A percentile compares a stretch with the other conserved stretches of the same genome.
Conservation (phyloP, 2,797 vertebrate genomes). For the Apodemus agrarius region DNA sequence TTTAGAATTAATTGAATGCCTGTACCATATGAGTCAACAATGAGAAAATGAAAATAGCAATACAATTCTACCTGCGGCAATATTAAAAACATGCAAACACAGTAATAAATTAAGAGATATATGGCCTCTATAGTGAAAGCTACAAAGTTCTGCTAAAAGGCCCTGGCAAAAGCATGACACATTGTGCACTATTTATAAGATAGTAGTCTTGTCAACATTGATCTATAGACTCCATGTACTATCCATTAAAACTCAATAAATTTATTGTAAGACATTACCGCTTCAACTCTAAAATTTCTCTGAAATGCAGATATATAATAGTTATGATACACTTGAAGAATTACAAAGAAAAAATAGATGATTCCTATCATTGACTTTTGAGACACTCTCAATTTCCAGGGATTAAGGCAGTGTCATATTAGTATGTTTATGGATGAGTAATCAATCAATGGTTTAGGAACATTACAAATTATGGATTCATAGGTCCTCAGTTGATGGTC, state of each 20-base stretch:
- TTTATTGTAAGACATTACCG: not conserved
- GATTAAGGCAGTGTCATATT: not conserved
- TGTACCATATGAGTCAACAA: not conserved
- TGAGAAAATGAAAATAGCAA: not conserved
- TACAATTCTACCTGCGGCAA: not conserved
- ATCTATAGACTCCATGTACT: not conserved
- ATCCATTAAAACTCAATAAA: not conserved
- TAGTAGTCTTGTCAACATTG: not conserved
- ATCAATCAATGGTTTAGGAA: not conserved
- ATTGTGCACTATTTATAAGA: not conserved
- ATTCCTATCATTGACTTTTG: not conserved
- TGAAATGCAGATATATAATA: not conserved
- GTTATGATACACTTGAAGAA: not conserved
- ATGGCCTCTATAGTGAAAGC: not conserved
- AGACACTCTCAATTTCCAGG: not conserved
- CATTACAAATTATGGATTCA: not conserved
- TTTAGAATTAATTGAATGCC: not conserved
- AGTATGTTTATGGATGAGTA: not conserved
- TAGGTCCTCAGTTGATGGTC: not conserved
- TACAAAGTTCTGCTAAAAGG: not conserved
- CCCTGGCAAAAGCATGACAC: not conserved
- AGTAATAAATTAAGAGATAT: not conserved
- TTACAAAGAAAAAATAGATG: not conserved
- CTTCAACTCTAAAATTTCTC: constrained; percentile 29
- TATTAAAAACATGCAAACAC: not conserved